These are phyloP conservation scores for Hybognathus amarus DNA, from an alignment of 2,797 vertebrate species.

Conservation along the genomic window DNA sequence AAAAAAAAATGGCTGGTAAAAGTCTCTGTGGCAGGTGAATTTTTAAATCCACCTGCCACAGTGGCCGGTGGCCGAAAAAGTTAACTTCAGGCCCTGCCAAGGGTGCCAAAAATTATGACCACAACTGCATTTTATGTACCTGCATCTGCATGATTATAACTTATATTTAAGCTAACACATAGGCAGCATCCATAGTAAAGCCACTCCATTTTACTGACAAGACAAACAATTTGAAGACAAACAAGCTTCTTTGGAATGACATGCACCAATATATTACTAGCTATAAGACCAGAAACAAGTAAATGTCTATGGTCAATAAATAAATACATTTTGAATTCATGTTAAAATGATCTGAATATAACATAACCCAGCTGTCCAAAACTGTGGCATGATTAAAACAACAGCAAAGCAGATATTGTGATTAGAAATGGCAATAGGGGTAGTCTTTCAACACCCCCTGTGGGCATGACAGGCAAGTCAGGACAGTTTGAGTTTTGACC, in stretches of 20 bases:
- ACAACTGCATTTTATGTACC: background rate
- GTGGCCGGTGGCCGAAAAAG: too few species aligned
- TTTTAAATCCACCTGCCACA: too few species aligned
- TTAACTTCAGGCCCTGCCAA: too few species aligned
- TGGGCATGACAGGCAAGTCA: conserved; percentile 44
- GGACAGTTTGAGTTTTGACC: conserved; percentile 35
- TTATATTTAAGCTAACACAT: background rate
- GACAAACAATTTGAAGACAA: background rate
- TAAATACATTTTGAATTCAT: background rate
- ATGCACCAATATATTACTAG: background rate
- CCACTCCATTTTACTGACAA: background rate
- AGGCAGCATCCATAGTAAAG: background rate
- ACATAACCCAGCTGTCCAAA: background rate
- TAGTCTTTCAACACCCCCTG: conserved; percentile 32
- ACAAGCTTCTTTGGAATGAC: background rate
- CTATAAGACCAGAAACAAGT: background rate
- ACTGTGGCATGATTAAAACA: background rate
- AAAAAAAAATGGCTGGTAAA: too few species aligned
- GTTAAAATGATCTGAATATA: background rate
- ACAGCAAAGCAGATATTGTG: conserved; percentile 16
- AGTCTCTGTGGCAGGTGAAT: too few species aligned
- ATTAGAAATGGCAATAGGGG: conserved; percentile 34
- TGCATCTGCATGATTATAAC: background rate
- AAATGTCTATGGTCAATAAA: background rate
- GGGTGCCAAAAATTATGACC: too few species aligned